Evolutionary conservation across 2,113 vertebrate genomes (phyloP).

Genomic region (Siniperca knerii): DNA sequence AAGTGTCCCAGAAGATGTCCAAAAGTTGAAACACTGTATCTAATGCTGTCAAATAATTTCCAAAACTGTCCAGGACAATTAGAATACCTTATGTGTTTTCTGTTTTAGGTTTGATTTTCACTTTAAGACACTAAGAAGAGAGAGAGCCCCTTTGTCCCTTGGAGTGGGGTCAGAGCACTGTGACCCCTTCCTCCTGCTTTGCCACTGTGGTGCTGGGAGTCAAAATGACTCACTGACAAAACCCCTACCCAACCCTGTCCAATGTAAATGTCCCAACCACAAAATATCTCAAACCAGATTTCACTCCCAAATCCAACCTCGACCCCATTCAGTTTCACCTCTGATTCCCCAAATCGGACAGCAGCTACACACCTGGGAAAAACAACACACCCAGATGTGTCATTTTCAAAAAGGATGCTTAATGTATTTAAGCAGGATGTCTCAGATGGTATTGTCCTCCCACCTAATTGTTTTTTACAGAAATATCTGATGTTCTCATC

Average conservation of each 20-base stretch:
- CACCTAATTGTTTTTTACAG: background rate
- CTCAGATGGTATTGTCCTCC: background rate
- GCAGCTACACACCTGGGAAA: background rate
- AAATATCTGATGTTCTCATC: background rate
- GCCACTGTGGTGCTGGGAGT: constrained; percentile 37
- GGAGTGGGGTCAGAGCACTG: constrained; percentile 63
- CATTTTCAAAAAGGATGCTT: constrained; percentile 5
- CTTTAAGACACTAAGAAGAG: constrained; percentile 71
- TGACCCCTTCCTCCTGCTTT: constrained; percentile 60
- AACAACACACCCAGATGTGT: background rate
- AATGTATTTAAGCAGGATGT: background rate
- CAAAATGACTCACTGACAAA: background rate
- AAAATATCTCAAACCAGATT: constrained; percentile 2
- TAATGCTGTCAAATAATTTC: background rate
- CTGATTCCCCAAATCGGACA: constrained; percentile 15
- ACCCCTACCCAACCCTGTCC: background rate
- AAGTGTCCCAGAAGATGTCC: background rate
- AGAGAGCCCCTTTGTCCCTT: constrained; percentile 86
- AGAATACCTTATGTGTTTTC: constrained; percentile 29
- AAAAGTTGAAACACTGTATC: background rate
- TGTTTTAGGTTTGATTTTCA: constrained; percentile 63
- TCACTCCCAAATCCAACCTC: background rate
- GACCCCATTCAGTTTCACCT: background rate
- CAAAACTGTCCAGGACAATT: constrained; percentile 20
- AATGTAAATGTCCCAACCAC: background rate